Evolutionary conservation across 2,113 vertebrate genomes (phyloP), one percentile per base, ranked within the genome.

Genomic region (Mustela nigripes): DNA sequence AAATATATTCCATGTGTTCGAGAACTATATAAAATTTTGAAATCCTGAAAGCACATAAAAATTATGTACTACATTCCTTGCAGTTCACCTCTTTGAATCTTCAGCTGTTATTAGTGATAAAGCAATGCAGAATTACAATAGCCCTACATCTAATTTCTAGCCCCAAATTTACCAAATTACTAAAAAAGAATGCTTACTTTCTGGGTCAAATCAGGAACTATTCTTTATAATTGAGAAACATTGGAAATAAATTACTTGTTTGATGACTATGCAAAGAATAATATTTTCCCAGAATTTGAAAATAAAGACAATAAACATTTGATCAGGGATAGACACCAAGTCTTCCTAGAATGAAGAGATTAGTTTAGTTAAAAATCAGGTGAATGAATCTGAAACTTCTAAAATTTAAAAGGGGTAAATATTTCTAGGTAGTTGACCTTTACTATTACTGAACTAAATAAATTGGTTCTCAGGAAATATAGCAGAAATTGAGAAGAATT

Each of bases 391-490:
- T 91, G 24, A 91, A 95, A 89, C 8, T 67, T 58, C 50, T 93
- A 50, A 96, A 26, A 79, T 78, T 92, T 58, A 69, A 69, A 33
- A 88, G 69, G 26, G 60, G 11, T 96, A 97, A 97, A 97, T 97
- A 96, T 96, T 98, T 94, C 94, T 90, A 96, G 39, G 56, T 69
- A 87, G 94, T 89, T 97, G 93, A 95, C 82, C 91, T 95, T 93
- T 96, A 73, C 56, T 95, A 81, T 94, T 87, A 97, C 67, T 94
- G 91, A 97, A 93, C 85, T 96, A 97, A 96, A 83, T 97, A 98
- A 94, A 91, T 62, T 95, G 28, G 85, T 95, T 97, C 50, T 93
- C 58, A 96, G 65, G 65, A 81, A 98, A 97, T 96, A 96, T 93
- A 86, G 86, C 15, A 97, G 85, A 96, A 93, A 92, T 96, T 58